Conservation (phyloP, 2,113 vertebrate genomes). For the Oryzias curvinotus region DNA sequence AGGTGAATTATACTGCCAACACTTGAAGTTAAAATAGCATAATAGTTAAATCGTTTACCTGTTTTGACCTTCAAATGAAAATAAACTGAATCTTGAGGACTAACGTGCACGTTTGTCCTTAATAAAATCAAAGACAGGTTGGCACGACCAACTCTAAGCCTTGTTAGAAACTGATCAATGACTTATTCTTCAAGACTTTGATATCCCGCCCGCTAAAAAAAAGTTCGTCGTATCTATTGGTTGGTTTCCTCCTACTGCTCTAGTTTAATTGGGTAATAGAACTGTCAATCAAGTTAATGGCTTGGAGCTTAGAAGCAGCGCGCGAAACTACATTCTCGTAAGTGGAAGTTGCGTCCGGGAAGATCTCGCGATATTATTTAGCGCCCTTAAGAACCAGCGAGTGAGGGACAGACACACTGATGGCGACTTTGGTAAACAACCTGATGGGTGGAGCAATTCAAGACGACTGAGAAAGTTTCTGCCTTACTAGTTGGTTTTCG, state of each 20-base stretch:
- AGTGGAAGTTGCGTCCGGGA: conserved; percentile 46
- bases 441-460: background rate
- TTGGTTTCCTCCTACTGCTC: accelerated
- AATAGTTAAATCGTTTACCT: conserved; percentile 46
- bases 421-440: conserved; percentile 54
- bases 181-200: conserved; percentile 78
- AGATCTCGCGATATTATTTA: conserved; percentile 70
- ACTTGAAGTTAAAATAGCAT: conserved; percentile 9
- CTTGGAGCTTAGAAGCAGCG: conserved; percentile 76
- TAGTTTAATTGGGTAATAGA: conserved; percentile 34
- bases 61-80: conserved; percentile 48
- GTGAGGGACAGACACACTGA: conserved; percentile 20
- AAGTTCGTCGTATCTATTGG: conserved; percentile 48
- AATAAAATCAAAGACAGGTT: conserved; percentile 33
- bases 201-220: conserved; percentile 65
- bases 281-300: conserved; percentile 52
- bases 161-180: conserved; percentile 75
- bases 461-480: background rate
- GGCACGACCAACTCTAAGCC: conserved; percentile 47
- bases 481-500: background rate
- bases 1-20: conserved; percentile 17
- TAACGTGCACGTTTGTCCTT: conserved; percentile 31
- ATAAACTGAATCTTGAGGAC: conserved; percentile 32
- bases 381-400: conserved; percentile 4
- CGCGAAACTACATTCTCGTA: conserved; percentile 81